Evolutionary conservation across 2,888 invertebrate species (phyloP).

Genomic region (Leptinotarsa haldemani): DNA sequence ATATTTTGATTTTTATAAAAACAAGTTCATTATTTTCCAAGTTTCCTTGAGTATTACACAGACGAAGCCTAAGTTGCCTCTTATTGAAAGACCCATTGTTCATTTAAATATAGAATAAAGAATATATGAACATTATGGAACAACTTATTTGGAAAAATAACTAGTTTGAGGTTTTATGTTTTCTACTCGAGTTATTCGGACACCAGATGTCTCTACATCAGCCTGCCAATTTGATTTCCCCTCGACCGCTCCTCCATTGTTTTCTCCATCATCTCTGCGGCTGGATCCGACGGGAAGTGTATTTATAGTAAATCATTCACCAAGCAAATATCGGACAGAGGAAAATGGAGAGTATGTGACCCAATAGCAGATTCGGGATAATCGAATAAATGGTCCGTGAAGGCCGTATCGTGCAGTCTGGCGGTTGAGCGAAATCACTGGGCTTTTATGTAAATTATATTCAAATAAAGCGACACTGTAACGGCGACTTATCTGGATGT

Average conservation of each 20-base stretch:
- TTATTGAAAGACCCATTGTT: no score
- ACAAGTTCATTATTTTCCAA: no score
- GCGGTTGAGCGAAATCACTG: conserved; percentile 18
- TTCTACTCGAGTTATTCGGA: no score
- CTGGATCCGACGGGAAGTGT: conserved; percentile 19
- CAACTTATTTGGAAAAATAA: no score
- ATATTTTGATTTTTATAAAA: no score
- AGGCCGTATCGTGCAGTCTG: conserved; percentile 21
- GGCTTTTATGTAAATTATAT: conserved; percentile 33
- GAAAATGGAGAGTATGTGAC: conserved; percentile 24
- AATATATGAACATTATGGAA: no score
- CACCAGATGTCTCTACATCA: background rate
- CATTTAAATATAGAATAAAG: no score
- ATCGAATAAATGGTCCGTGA: conserved; percentile 30
- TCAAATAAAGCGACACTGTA: conserved; percentile 14
- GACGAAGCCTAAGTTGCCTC: no score
- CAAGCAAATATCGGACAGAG: conserved; percentile 20
- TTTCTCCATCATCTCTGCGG: conserved; percentile 10
- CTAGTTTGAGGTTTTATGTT: no score
- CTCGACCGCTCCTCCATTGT: background rate
- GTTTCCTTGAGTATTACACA: no score
- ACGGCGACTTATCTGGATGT: conserved; percentile 3
- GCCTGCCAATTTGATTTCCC: background rate
- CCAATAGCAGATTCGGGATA: conserved; percentile 33
- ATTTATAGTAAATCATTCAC: conserved; percentile 26